Evolutionary conservation across 1,140 invertebrate species (phyloP), one percentile per base, ranked within the genome.

Genomic region (Calosoma granatense): DNA sequence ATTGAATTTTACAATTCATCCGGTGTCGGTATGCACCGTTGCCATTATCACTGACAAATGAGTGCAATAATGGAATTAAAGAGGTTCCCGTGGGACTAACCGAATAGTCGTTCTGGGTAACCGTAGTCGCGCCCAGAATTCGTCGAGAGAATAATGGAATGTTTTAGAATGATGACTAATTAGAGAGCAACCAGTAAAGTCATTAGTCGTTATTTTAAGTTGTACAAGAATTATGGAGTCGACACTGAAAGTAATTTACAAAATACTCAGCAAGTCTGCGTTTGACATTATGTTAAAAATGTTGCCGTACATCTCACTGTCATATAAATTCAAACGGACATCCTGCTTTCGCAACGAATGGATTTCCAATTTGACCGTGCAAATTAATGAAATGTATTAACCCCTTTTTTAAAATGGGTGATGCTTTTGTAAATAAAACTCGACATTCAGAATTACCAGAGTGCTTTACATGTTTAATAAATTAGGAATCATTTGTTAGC

Each of bases 221-320:
- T 12, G 9, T 12, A 11, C 6, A 47, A 47, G 41, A 47, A 47
- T 47, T 47, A 47, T 47, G 15, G 9, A 17, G 6, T 17, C 41
- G 41, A 6, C 41, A 9, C 9, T 17, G 17, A 47, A 47, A 47
- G 41, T 17, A 9, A 47, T 47, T 47, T 47, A 17, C 6, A 47
- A 47, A 47, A 47, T 47, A 47, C 15, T 12, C n/a, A 47, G 17
- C 41, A 4, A 9, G 26, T 6, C 9, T 47, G 41, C 41, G 15
- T 47, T 47, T 17, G 41, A 47, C 41, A 47, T 47, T 47, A 47
- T 47, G 9, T 47, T 12, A 11, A 47, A 47, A 47, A 36, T 36
- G 26, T 36, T 36, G 6, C 26, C 6, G n/a, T 6, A 9, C 26
- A 36, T 36, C 6, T 36, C 26, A n/a, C n/a, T n/a, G 26, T 36